Evolutionary conservation across 2,797 vertebrate genomes (phyloP).

Genomic region (Gadopsis bispinosus): DNA sequence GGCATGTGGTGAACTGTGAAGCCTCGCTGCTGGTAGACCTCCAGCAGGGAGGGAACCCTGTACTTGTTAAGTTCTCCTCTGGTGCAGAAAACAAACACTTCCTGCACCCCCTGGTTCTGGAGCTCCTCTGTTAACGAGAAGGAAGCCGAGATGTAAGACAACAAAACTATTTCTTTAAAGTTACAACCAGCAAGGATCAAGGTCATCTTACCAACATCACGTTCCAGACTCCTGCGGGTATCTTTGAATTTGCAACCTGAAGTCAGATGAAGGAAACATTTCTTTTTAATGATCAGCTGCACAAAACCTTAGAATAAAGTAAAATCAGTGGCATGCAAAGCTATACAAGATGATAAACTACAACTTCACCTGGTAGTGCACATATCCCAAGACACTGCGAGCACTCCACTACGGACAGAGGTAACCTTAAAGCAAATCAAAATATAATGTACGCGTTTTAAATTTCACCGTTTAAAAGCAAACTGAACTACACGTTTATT

Average conservation of each 20-base stretch:
- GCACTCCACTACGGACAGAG: slow-evolving; percentile 85
- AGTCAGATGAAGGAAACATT: slow-evolving; percentile 32
- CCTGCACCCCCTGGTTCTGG: slow-evolving; percentile 87
- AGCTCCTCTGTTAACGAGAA: slow-evolving; percentile 86
- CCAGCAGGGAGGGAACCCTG: slow-evolving; percentile 89
- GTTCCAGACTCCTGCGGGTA: slow-evolving; percentile 89
- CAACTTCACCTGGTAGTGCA: slow-evolving; percentile 88
- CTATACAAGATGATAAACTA: background rate
- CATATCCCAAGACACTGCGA: slow-evolving; percentile 90
- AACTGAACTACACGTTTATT: background rate
- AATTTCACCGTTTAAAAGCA: background rate
- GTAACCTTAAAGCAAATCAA: slow-evolving; percentile 81
- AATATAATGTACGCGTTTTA: background rate
- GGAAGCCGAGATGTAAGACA: background rate
- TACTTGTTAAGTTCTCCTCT: slow-evolving; percentile 90
- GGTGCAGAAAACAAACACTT: slow-evolving; percentile 94
- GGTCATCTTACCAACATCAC: slow-evolving; percentile 87
- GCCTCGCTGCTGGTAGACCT: slow-evolving; percentile 84
- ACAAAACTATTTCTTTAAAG: background rate
- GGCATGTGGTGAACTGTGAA: slow-evolving; percentile 89
- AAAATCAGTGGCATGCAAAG: background rate
- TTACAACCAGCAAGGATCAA: background rate
- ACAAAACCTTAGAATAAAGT: background rate
- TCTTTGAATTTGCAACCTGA: slow-evolving; percentile 93
- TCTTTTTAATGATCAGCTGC: background rate